These are phyloP conservation scores for Phataginus tetradactyla DNA, from an alignment of 2,797 vertebrate genomes.

Conservation along the genomic window DNA sequence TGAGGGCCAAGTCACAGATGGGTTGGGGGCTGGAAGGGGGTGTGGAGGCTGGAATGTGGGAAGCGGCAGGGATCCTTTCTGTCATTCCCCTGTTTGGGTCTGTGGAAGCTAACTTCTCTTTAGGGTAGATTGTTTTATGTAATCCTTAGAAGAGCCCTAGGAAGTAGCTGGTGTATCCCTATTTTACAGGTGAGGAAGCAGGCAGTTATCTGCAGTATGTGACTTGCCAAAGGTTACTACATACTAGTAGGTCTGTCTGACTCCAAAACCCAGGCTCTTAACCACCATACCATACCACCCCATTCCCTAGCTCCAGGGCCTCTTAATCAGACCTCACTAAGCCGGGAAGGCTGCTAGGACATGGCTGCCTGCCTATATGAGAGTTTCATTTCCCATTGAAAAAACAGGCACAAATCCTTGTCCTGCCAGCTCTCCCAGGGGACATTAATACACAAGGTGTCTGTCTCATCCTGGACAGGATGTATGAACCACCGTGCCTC, in stretches of 20 bases:
- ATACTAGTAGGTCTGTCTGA: not conserved
- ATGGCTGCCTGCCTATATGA: not conserved
- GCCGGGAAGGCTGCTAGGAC: not conserved
- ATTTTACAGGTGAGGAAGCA: slow-evolving; percentile 31
- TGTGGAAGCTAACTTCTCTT: not conserved
- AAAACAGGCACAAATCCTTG: not conserved
- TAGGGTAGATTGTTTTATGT: not conserved
- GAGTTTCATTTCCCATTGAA: not conserved
- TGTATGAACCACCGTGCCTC: not conserved
- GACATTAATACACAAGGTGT: not conserved
- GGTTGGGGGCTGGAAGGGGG: not conserved
- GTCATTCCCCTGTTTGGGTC: not conserved
- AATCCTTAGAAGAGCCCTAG: not conserved
- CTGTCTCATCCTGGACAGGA: not conserved
- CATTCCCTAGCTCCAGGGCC: not conserved
- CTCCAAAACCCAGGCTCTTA: not conserved
- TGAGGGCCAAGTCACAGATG: slow-evolving; percentile 50
- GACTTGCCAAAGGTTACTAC: not conserved
- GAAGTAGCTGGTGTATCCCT: not conserved
- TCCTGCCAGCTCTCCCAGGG: not conserved
- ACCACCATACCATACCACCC: not conserved
- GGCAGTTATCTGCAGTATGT: not conserved
- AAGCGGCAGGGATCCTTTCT: not conserved
- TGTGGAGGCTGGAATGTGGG: not conserved
- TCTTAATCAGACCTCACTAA: not conserved